A percentile compares a stretch with the other conserved stretches of the same genome.
phyloP scores from a whole-genome alignment of 2,113 vertebrate species.

The Macrotis lagotis region DNA sequence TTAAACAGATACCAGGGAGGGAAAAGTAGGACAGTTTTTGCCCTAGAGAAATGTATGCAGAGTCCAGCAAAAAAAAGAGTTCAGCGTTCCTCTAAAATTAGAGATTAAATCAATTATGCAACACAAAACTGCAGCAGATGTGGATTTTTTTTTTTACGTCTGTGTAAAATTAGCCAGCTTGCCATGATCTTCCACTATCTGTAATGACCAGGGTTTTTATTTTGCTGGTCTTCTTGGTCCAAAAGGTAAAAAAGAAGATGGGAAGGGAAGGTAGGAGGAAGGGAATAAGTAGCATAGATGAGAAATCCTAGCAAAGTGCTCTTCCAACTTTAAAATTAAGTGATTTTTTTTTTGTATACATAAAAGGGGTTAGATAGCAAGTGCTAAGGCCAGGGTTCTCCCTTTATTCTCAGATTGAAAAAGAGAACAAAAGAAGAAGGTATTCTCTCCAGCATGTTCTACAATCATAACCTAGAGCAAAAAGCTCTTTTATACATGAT shows the following conservation, averaged over 20 bases:
- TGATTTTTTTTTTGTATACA: neutral
- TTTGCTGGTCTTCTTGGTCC: neutral
- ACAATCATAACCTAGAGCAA: neutral
- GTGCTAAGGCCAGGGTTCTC: neutral
- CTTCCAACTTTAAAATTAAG: conserved; percentile 1
- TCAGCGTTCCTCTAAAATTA: conserved; percentile 85
- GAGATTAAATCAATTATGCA: conserved; percentile 90
- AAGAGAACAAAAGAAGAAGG: neutral
- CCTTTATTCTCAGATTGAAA: neutral
- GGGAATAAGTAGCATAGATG: neutral
- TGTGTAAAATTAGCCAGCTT: conserved; percentile 82
- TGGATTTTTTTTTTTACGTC: conserved; percentile 77
- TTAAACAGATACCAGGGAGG: conserved; percentile 84
- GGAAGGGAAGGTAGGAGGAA: neutral
- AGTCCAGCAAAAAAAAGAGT: conserved; percentile 84
- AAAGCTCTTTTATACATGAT: neutral
- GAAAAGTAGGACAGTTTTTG: conserved; percentile 87
- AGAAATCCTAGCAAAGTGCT: neutral
- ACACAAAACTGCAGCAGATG: conserved; percentile 85
- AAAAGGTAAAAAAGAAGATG: conserved; percentile 12
- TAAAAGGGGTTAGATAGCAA: neutral
- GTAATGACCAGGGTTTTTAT: conserved; percentile 60
- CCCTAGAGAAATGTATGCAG: conserved; percentile 86
- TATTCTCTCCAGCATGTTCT: neutral
- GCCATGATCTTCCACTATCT: conserved; percentile 78